Base-by-base conservation (phyloP, 2,888 invertebrate species). In the Ommatoiulus sabulosus region DNA sequence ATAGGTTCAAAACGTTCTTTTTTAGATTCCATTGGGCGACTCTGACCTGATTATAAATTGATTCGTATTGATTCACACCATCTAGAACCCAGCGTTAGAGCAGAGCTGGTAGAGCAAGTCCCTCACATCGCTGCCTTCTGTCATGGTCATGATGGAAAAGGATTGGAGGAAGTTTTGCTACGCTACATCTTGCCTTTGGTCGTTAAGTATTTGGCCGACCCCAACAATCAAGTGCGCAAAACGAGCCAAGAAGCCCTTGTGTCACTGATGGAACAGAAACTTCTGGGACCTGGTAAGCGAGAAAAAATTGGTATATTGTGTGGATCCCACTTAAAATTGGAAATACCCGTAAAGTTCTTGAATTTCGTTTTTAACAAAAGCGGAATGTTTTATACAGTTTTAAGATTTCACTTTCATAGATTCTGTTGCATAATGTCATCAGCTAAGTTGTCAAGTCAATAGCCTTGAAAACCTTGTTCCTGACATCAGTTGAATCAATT, bases 21-120 rank as follows among this genome's bases (percentile, higher is more conserved):
- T 85, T 24, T 48, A 57, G 15, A 57, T 86, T 57, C 72, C 48
- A 24, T n/a, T 35, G 20, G 24, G 44, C 24, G 87, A 43, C 43
- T 52, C 20, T 57, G 35, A 24, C n/a, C 35, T 44, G 86, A 43
- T 35, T 80, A 15, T 43, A 80, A 24, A 80, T 80, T 80, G 80
- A 80, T 80, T 80, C 80, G 24, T 80, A 80, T 80, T 80, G 80
- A 80, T 80, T 80, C 35, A 15, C 24, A 35, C 89, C 84, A 92
- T 94, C 57, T 93, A 95, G 95, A 95, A 91, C 93, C 94, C 44
- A 92, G 93, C 89, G 94, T 95, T 24, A 93, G 95, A 89, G 93
- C 94, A 44, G 95, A 95, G 91, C 92, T 96, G 91, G 94, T 95
- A 92, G 95, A 95, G 91, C 95, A 95, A 91, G 93, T 96, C 88